Evolutionary conservation across 2,797 vertebrate species (phyloP), one percentile per base, ranked within the genome.

Genomic region (Micrastur ruficollis): DNA sequence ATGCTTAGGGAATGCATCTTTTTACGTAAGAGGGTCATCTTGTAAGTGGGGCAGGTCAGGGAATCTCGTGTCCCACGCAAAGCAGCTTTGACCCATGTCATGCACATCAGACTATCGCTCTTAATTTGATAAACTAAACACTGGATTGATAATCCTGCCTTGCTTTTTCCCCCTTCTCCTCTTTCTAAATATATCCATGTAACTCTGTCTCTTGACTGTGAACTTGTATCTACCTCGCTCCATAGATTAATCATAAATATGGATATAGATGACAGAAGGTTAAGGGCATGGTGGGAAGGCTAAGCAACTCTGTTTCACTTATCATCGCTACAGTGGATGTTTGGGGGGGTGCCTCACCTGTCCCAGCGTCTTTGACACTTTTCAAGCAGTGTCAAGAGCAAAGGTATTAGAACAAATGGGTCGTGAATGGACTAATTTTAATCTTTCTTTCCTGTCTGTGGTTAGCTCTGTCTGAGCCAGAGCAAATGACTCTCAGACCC

Each of bases 201-300:
- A n/a, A 81, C 59, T 85, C 81, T 93, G 86, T 81, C 91, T 95
- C 72, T 95, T 92, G 94, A n/a, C 92, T 96, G 86, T 0, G 8
- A 91, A 94, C 47, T 79, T 73, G 47, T 81, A 86, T 87, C 76
- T 86, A 82, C 88, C 79, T 93, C 12, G 42, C 89, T 95, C 86
- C 62, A 73, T 13, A 95, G 93, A 96, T 90, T 88, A 94, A 92
- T 96, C 95, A 96, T 97, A 96, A 95, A 97, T 97, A 92, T 95
- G 93, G 86, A 91, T 94, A 81, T 71, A 92, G 79, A 89, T 86
- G 86, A 84, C 65, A 86, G 93, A 86, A 96, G 95, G 93, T 86
- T 91, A 95, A 97, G 90, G 89, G 67, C 82, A 96, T n/a, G 62
- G 78, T 6, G 5, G 90, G 75, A 81, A 93, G 73, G 83, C 75